Evolutionary conservation across 1,140 invertebrate species (phyloP), one percentile per base, ranked within the genome.

Genomic region (Drosophila oshimai): DNA sequence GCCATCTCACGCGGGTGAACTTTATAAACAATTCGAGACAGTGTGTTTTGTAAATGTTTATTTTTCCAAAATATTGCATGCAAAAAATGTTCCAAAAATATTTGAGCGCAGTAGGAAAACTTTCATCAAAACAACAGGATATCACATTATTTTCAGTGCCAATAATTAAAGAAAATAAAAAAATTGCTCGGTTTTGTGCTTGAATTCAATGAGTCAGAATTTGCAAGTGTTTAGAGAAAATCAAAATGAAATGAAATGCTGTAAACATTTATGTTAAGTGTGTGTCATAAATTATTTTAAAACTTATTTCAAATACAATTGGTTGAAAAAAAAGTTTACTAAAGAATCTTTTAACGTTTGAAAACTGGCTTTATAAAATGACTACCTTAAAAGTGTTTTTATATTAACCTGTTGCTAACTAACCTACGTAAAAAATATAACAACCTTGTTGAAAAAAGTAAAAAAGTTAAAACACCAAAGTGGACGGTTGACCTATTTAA

Each of bases 21-120:
- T 72, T 55, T 60, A 71, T 71, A 71, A 71, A 71, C 68, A 71
- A 71, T 15, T 46, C 67, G 39, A 28, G 42, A 33, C 50, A 69
- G 42, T 24, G 22, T 26, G 33, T 31, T 71, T 26, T 12, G 18
- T 12, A 60, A 71, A 70, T 70, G 28, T 71, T 71, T 71, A 71
- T 45, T 60, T 31, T 29, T 10, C 13, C 15, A 15, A 47, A 49
- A 65, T 49, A 50, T 50, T 42, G 29, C 24, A 42, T 36, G 45
- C 36, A 47, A 70, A 69, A 58, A 10, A n/a, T 7, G 10, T 24
- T 53, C 13, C 9, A 39, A 24, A 54, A 55, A 57, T 47, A 47
- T 65, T 18, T 13, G 15, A 26, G 28, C 51, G 54, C 60, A 60
- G 33, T 54, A 7, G 55, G 47, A 12, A 54, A 36, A 36, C 24